Evolutionary conservation across 1,140 invertebrate genomes (phyloP), one percentile per base, ranked within the genome.

Genomic region (Maniola jurtina): DNA sequence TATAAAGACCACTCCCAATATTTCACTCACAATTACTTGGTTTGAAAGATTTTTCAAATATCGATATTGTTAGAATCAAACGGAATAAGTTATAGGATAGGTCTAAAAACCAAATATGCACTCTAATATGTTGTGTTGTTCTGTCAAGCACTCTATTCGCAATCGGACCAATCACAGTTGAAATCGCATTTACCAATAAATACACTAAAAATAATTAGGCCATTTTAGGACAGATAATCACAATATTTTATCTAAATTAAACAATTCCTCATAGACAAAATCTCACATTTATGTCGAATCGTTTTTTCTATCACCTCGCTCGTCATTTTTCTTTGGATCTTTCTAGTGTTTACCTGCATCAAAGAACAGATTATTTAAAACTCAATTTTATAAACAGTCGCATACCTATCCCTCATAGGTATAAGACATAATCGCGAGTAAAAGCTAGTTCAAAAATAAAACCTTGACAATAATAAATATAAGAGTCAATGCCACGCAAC

Each of bases 191-290:
- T 85, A 84, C 72, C 76, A 79, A 85, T 85, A 86, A 86, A 83
- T 84, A 84, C 70, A 86, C 80, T 90, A 88, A 85, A 77, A 84
- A 83, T 90, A 90, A 88, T 90, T 90, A 90, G 88, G 88, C 88
- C 88, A 81, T 90, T 82, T 87, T 88, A 89, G 84, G 88, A 89
- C 85, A 89, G 84, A 86, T 86, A 88, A 88, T 90, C 86, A 89
- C 85, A 87, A 81, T 89, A 69, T 68, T 72, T 85, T 76, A 77
- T 79, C 73, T 80, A 83, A 86, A 75, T 83, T 79, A 86, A 74
- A 84, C 80, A 80, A 84, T 87, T 84, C 82, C 83, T 83, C 76
- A 68, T 83, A 76, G 75, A 79, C 75, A 70, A 79, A 77, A 73
- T 72, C 72, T 76, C 76, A 76, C 71, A 72, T 75, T 74, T 78